A percentile compares a stretch with the other conserved stretches of the same genome.
Evolutionary conservation across 2,113 vertebrate genomes (phyloP).

Genomic region (Neopipo cinnamomea): DNA sequence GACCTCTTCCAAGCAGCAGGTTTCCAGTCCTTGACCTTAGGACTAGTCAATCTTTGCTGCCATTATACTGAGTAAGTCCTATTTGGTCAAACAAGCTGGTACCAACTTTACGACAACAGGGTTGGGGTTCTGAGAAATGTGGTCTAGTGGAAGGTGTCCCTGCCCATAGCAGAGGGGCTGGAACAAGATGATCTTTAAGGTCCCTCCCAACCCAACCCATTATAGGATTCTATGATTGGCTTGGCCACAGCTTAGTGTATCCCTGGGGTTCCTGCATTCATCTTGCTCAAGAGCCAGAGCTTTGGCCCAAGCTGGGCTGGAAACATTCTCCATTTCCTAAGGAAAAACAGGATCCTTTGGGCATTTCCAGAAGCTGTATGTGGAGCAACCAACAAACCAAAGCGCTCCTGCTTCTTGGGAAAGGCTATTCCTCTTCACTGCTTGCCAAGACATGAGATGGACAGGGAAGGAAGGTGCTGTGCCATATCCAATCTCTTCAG

Average conservation of each 20-base stretch:
- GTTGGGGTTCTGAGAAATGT: background rate
- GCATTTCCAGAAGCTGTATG: background rate
- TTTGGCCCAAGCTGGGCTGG: background rate
- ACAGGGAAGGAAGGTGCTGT: background rate
- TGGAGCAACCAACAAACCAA: background rate
- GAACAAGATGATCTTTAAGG: background rate
- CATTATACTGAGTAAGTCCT: background rate
- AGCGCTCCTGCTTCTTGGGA: background rate
- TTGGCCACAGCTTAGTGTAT: background rate
- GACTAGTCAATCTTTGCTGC: background rate
- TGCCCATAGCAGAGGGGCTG: background rate
- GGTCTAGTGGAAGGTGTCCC: background rate
- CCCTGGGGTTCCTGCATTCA: background rate
- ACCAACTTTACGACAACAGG: background rate
- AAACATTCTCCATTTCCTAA: background rate
- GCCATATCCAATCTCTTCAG: accelerated
- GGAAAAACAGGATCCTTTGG: background rate
- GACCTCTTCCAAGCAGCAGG: background rate
- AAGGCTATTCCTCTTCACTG: background rate
- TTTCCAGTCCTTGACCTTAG: background rate
- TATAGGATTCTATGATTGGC: background rate
- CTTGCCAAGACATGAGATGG: background rate
- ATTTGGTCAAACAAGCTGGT: background rate
- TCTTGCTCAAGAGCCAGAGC: background rate
- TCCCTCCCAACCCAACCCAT: background rate